A percentile compares a stretch with the other conserved stretches of the same genome.
These are phyloP conservation scores for Chiroxiphia lanceolata DNA, from an alignment of 2,797 vertebrate genomes.

Conservation along the genomic window DNA sequence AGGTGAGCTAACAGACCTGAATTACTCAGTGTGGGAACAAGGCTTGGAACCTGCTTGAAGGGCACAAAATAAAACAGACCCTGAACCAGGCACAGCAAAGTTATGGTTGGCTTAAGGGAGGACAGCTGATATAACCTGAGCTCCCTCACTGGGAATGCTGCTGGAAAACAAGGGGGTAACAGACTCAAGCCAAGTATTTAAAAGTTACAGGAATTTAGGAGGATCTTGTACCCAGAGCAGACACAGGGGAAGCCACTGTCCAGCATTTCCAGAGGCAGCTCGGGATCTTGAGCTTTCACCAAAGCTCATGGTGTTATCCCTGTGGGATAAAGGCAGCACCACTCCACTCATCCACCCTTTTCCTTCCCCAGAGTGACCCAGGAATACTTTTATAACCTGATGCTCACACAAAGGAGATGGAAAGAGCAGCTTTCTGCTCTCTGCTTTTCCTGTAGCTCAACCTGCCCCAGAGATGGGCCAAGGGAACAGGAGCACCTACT, in stretches of 20 bases:
- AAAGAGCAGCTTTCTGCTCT: not conserved
- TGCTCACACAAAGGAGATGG: not conserved
- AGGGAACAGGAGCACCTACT: accelerated
- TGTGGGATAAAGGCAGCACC: not conserved
- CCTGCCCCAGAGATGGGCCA: not conserved
- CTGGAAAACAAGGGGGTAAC: not conserved
- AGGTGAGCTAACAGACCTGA: not conserved
- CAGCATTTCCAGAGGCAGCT: not conserved
- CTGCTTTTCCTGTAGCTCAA: not conserved
- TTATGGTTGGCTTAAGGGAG: not conserved
- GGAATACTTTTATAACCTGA: not conserved
- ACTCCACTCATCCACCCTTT: not conserved
- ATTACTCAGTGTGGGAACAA: not conserved
- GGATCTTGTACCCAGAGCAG: not conserved
- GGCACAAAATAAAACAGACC: not conserved
- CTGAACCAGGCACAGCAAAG: accelerated
- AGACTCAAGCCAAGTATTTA: not conserved
- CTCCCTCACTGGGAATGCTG: not conserved
- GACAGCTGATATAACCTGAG: accelerated
- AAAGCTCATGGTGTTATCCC: accelerated
- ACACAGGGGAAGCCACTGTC: not conserved
- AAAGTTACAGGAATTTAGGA: not conserved
- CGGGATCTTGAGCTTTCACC: not conserved
- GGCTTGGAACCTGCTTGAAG: not conserved
- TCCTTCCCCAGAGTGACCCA: accelerated